Base-by-base conservation (phyloP, 1,140 invertebrate genomes). In the Venustaconcha ellipsiformis region DNA sequence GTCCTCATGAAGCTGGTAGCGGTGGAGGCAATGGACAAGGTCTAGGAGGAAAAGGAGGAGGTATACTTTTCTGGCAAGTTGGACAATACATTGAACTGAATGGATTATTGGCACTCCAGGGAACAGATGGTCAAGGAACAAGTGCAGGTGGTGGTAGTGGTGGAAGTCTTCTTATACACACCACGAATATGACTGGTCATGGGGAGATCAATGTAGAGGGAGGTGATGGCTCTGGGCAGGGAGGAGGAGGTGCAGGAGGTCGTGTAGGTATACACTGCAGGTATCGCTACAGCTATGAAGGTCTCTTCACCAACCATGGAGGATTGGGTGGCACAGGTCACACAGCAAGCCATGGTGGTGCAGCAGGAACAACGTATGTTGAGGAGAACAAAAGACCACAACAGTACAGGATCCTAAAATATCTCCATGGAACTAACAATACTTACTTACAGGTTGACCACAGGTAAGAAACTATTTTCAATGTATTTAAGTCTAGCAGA, bases 381-480 rank as follows among this genome's bases (percentile, higher is more conserved):
- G 80, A 86, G 68, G 84, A 86, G 65, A 86, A 86, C 64, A 76
- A 78, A 20, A 70, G 85, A 74, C 83, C 85, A 64, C 62, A 84
- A 48, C 78, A 82, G 58, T 86, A 86, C 76, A 79, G 85, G 65
- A 80, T 82, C 14, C 74, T 86, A 60, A 86, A 86, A 58, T 85
- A 86, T 63, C 71, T 74, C 63, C 74, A 80, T 65, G 81, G 72
- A 1, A 81, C 79, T 11, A 84, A 82, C 70, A 71, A 70, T 6
- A 84, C 81, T 11, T 85, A 85, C 77, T 83, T 86, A 69, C 73
- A 84, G 71, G 85, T 86, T 13, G 85, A 86, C 65, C 83, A 86
- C 64, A 74, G 67, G 64, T 66, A 66, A 20, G 20, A 20, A 6
- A 23, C 37, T 48, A 6, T 48, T 48, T 48, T 48, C 37, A 48